phyloP scores from a whole-genome alignment of 2,888 invertebrate genomes.

The Nemurella pictetii region DNA sequence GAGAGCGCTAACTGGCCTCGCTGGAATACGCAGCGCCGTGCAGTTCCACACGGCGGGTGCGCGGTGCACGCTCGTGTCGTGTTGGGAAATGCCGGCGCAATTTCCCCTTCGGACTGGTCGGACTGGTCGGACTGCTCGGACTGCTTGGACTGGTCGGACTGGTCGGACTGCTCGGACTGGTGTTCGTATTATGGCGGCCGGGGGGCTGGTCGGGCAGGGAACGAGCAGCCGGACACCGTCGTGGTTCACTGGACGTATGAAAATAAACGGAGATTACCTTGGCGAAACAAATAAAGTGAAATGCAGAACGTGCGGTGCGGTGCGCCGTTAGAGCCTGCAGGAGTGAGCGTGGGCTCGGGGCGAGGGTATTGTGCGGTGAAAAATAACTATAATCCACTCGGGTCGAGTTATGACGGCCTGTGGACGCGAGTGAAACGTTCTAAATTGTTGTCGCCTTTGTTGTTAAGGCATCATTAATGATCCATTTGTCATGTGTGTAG shows the following conservation, averaged over 20 bases:
- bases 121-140: too few species aligned
- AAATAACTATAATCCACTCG: neutral
- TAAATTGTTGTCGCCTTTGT: neutral
- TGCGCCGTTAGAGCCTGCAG: neutral
- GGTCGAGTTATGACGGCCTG: neutral
- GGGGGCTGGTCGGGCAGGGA: neutral
- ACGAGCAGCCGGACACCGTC: neutral
- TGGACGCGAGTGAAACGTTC: neutral
- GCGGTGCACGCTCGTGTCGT: neutral
- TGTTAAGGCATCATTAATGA: neutral
- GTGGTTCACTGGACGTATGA: constrained; percentile 13
- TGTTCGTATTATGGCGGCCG: neutral
- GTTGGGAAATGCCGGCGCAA: constrained; percentile 3
- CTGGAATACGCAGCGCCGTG: neutral
- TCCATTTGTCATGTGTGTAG: neutral
- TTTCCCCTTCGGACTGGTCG: constrained; percentile 4
- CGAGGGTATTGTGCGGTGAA: neutral
- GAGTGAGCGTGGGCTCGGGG: neutral
- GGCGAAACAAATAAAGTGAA: neutral
- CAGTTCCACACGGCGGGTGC: neutral
- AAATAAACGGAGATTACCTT: constrained; percentile 24
- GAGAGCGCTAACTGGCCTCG: neutral
- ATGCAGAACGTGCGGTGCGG: neutral
- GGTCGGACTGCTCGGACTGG: neutral
- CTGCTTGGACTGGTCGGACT: too few species aligned